Evolutionary conservation across 1,140 invertebrate genomes (phyloP), one percentile per base, ranked within the genome.

Genomic region (Leptonema lineaticorne): DNA sequence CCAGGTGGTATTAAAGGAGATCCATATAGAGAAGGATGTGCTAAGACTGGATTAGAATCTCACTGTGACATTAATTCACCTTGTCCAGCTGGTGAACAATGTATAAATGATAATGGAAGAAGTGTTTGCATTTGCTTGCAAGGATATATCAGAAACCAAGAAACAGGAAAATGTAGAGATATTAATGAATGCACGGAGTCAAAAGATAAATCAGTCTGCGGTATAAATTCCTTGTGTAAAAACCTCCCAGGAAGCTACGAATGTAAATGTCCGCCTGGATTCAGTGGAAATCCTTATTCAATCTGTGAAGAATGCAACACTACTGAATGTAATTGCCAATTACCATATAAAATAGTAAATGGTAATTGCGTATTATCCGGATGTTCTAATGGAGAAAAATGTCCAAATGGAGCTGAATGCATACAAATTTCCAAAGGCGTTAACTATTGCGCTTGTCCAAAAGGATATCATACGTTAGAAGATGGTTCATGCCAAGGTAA

Each of bases 201-300:
- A 0, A 78, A 85, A 33, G 88, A 88, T 8, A 90, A 90, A 69
- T 85, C 88, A 0, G 87, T 90, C 2, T 96, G 94, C 79, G 94
- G 93, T 0, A 76, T 91, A 4, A 93, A 94, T 78, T 92, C 93
- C 1, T 86, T 95, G 46, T 96, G 94, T 76, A 95, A 94, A 79
- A 97, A 97, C 80, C 79, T 95, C 41, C 93, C 93, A 0, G 94
- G 94, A n/a, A 94, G 92, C 75, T 97, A 95, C 76, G 93, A 95
- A 79, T 96, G 94, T 75, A 91, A 92, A 74, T 97, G 94, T 76
- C 92, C 93, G 0, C 81, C 87, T 29, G 91, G 91, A 7, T 94
- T 91, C 75, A 91, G 91, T 74, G 93, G 93, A n/a, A 94, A 95
- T 81, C 92, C 93, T 6, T 95, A 92, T 75, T 85, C 87, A 14